phyloP scores from a whole-genome alignment of 1,140 invertebrate species.

The Drosophila triauraria region DNA sequence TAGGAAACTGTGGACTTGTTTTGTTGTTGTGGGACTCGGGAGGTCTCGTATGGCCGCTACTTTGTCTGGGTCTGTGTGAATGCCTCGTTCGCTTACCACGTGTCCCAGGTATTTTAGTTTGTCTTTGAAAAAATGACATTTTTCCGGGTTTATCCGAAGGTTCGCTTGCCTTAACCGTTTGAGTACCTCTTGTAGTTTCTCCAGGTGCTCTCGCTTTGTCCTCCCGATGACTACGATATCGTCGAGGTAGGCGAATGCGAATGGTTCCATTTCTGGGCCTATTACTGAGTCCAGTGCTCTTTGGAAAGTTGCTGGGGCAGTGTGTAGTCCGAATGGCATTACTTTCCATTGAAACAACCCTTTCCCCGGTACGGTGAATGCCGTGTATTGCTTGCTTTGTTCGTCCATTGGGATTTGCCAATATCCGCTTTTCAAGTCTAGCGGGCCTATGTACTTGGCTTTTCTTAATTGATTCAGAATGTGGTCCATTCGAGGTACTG shows the following conservation, averaged over 20 bases:
- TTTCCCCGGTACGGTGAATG: not conserved
- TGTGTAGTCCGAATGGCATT: not conserved
- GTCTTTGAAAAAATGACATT: too few relatives aligned
- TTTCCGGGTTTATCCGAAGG: not conserved
- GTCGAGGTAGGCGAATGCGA: slow-evolving; percentile 3
- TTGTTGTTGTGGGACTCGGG: not conserved
- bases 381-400: not conserved
- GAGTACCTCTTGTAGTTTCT: not conserved
- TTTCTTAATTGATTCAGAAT: not conserved
- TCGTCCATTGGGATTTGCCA: not conserved
- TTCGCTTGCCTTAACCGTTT: too few relatives aligned
- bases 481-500: not conserved
- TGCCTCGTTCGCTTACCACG: too few relatives aligned
- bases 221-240: not conserved
- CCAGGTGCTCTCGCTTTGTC: not conserved
- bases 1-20: not conserved
- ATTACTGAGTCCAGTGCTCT: not conserved
- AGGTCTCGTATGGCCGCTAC: not conserved
- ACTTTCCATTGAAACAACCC: not conserved
- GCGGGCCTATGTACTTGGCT: not conserved
- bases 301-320: not conserved
- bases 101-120: not conserved
- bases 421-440: not conserved
- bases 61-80: not conserved
- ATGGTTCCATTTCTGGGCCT: not conserved